Evolutionary conservation across 2,797 vertebrate species (phyloP).

Genomic region (Artibeus jamaicensis): DNA sequence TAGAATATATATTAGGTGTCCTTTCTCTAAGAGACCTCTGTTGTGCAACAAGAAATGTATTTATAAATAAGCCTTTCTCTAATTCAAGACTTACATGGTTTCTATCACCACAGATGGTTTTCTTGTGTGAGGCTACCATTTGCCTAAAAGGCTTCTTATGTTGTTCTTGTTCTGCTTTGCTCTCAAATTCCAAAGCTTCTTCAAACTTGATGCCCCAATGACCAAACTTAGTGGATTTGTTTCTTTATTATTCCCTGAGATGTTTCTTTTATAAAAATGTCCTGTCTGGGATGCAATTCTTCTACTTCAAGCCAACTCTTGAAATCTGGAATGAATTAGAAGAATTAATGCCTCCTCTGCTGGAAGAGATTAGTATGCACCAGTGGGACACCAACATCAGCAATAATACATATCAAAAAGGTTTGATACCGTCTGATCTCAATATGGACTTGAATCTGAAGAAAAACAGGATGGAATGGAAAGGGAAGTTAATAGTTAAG

Average conservation of each 20-base stretch:
- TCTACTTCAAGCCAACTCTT: conserved; percentile 51
- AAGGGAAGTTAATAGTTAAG: not conserved
- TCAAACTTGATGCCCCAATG: not conserved
- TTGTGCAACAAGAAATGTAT: not conserved
- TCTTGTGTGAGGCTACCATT: not conserved
- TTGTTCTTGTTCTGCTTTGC: not conserved
- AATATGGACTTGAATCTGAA: not conserved
- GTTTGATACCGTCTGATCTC: not conserved
- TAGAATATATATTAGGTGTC: conserved; percentile 36
- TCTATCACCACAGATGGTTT: not conserved
- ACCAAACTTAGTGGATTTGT: not conserved
- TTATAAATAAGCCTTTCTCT: not conserved
- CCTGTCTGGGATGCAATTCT: not conserved
- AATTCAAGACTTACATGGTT: not conserved
- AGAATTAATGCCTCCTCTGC: conserved; percentile 17
- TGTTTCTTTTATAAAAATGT: conserved; percentile 33
- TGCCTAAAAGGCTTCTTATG: not conserved
- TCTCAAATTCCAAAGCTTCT: conserved; percentile 27
- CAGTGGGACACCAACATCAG: not conserved
- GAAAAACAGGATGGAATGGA: not conserved
- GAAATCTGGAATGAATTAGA: conserved; percentile 59
- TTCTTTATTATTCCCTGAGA: conserved; percentile 24
- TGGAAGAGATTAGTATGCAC: not conserved
- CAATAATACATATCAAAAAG: not conserved
- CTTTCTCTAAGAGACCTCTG: conserved; percentile 14